Conservation (phyloP, 2,113 vertebrate genomes). For the Platanista minor region DNA sequence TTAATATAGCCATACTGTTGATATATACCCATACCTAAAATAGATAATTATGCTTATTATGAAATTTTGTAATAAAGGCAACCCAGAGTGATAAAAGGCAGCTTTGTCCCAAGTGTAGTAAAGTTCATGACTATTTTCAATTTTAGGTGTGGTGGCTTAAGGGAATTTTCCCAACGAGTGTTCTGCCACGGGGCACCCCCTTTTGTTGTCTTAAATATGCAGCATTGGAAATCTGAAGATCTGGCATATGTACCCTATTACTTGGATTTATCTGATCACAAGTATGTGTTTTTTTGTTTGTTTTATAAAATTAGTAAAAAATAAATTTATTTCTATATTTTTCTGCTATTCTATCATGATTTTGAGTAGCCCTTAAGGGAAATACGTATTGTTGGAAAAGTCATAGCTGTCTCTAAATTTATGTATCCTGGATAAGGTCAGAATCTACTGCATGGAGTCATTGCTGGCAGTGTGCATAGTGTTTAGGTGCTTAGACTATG, state of each 20-base stretch:
- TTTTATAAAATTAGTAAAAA: constrained; percentile 8
- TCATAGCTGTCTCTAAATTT: background rate
- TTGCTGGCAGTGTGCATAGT: background rate
- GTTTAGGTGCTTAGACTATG: background rate
- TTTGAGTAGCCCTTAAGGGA: constrained; percentile 14
- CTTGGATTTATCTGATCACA: constrained; percentile 87
- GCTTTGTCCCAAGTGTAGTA: background rate
- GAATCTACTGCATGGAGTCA: background rate
- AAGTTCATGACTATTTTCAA: constrained; percentile 24
- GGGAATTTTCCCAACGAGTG: constrained; percentile 88
- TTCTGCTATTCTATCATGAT: background rate
- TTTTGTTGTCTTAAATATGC: constrained; percentile 93
- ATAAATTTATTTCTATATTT: background rate
- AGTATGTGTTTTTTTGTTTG: constrained; percentile 77
- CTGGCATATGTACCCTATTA: constrained; percentile 90
- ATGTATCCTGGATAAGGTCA: background rate
- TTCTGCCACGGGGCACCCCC: constrained; percentile 90
- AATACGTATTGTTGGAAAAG: background rate
- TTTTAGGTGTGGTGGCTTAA: constrained; percentile 86
- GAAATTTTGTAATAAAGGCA: constrained; percentile 20
- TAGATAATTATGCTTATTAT: background rate
- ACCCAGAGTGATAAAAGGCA: background rate
- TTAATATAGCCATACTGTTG: background rate
- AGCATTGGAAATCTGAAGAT: constrained; percentile 91
- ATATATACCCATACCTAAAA: background rate